A percentile compares a stretch with the other conserved stretches of the same genome.
phyloP scores from a whole-genome alignment of 1,140 invertebrate species.

The Plodia interpunctella region DNA sequence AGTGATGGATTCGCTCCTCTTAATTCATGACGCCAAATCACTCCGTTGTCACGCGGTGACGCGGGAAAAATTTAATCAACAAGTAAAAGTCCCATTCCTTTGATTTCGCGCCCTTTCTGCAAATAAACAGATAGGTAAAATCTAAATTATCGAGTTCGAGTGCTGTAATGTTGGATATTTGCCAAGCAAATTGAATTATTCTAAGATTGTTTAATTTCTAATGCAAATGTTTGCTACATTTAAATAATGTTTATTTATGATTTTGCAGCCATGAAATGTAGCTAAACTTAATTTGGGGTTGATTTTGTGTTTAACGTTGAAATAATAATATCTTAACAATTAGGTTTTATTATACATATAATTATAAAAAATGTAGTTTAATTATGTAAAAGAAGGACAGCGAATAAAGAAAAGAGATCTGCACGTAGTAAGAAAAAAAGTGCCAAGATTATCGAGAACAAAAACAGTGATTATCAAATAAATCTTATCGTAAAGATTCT shows the following conservation, averaged over 20 bases:
- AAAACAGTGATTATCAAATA: too few species aligned
- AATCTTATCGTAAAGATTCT: too few species aligned
- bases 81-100: slow-evolving; percentile 7
- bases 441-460: too few species aligned
- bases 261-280: slow-evolving; percentile 22
- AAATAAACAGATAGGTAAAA: slow-evolving; percentile 27
- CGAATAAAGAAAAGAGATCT: too few species aligned
- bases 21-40: slow-evolving; percentile 5
- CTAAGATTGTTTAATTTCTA: slow-evolving; percentile 30
- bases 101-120: slow-evolving; percentile 10
- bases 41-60: not conserved
- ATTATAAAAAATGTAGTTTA: too few species aligned
- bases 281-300: slow-evolving; percentile 13
- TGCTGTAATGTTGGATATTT: slow-evolving; percentile 24
- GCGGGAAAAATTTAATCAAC: slow-evolving; percentile 11
- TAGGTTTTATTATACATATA: too few species aligned
- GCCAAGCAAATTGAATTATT: slow-evolving; percentile 29
- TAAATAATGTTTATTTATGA: slow-evolving; percentile 29
- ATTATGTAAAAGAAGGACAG: too few species aligned
- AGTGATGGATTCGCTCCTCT: slow-evolving; percentile 4
- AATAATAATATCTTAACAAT: not conserved
- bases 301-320: not conserved
- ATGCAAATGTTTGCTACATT: slow-evolving; percentile 30
- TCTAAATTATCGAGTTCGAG: slow-evolving; percentile 29
- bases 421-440: too few species aligned